phyloP scores from a whole-genome alignment of 2,888 invertebrate species.

The Meliscaeva auricollis region DNA sequence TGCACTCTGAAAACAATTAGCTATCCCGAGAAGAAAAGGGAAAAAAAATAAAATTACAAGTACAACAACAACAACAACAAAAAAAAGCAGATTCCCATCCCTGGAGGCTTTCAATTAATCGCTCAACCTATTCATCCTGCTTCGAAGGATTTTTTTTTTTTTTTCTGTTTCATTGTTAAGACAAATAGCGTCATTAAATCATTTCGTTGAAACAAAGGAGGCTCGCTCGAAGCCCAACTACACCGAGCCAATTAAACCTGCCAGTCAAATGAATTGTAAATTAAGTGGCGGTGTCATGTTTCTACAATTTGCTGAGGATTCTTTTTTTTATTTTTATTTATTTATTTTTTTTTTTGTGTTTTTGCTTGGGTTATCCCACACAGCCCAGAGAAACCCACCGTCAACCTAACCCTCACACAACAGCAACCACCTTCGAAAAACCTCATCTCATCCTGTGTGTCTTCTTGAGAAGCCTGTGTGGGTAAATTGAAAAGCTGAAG shows the following conservation, averaged over 20 bases:
- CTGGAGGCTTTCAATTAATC: constrained; percentile 55
- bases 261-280: constrained; percentile 81
- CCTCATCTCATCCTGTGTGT: constrained; percentile 61
- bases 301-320: constrained; percentile 78
- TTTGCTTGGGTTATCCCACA: constrained; percentile 27
- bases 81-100: constrained; percentile 25
- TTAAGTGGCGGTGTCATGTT: constrained; percentile 81
- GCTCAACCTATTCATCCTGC: constrained; percentile 62
- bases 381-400: constrained; percentile 25
- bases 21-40: constrained; percentile 1
- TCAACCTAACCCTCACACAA: constrained; percentile 57
- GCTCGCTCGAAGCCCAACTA: constrained; percentile 43
- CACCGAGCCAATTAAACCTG: constrained; percentile 68
- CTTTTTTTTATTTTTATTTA: constrained; percentile 4
- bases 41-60: not conserved
- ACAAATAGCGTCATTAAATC: constrained; percentile 72
- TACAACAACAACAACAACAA: too few species aligned
- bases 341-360: constrained; percentile 25
- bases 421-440: constrained; percentile 71
- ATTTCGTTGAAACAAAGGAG: constrained; percentile 64
- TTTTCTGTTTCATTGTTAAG: constrained; percentile 24
- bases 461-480: constrained; percentile 55
- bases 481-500: constrained; percentile 43
- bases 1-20: constrained; percentile 40
- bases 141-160: constrained; percentile 27